Evolutionary conservation across 2,113 vertebrate species (phyloP), one percentile per base, ranked within the genome.

Genomic region (Stercorarius parasiticus): DNA sequence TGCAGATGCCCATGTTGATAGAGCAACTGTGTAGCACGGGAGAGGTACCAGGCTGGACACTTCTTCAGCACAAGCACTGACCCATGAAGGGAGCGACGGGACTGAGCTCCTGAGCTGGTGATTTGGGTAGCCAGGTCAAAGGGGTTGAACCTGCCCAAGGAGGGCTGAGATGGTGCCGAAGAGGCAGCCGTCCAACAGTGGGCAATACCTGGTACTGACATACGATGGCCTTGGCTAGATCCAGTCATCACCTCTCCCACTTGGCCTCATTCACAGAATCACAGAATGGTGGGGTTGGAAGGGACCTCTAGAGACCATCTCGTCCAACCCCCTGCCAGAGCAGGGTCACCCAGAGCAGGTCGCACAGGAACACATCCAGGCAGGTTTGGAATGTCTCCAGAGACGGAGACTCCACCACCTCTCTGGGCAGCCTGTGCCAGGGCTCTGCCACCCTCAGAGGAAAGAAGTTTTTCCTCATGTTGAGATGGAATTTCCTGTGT

Each of bases 1-100:
- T 14, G 11, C 45, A 59, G 45, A 53, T 20, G 17, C 16, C 20
- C 29, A 47, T 1, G 0, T 2, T 47, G n/a, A 62, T 6, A 0
- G 0, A 69, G 21, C 45, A 45, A 10, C 38, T 13, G 25, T 2
- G 2, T 17, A 56, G 42, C 21, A 38, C 1, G 16, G 67, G 29
- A 47, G 38, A 79, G 13, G 23, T 53, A 52, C 45, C 19, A n/a
- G 59, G 27, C 23, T n/a, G 52, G 45, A 72, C 29, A 9, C 52
- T 53, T n/a, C 52, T 47, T 66, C 52, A 53, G 38, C 34, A 66
- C 38, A 45, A 69, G 45, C 59, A 29, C 62, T 55, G 49, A 82
- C 47, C 36, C 56, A 49, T 4, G 20, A 42, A 82, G 61, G n/a
- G 25, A 73, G 19, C 8, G 32, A 90, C 11, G 25, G 32, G n/a